phyloP scores from a whole-genome alignment of 2,797 vertebrate genomes.

The Caiman crocodilus region DNA sequence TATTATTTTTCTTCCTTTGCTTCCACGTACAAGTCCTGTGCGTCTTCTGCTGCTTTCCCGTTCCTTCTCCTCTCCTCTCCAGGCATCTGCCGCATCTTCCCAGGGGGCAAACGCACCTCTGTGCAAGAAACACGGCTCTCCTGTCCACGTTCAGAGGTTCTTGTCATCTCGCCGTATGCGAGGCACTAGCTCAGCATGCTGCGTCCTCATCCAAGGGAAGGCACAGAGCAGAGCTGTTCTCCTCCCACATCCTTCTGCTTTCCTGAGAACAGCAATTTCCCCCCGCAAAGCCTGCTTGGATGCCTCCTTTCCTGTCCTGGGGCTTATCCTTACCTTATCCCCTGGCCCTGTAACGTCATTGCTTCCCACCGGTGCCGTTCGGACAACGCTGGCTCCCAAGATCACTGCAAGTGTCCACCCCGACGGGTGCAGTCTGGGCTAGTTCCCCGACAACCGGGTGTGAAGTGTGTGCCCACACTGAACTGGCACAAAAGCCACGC shows the following conservation, averaged over 20 bases:
- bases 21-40: background rate
- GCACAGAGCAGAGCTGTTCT: background rate
- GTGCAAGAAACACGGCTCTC: no score
- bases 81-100: no score
- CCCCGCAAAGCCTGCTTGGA: background rate
- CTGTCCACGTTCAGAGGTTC: no score
- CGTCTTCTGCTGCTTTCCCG: no score
- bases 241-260: background rate
- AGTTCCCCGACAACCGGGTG: background rate
- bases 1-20: background rate
- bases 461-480: background rate
- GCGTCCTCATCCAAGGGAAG: background rate
- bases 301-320: background rate
- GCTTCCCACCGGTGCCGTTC: background rate
- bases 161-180: background rate
- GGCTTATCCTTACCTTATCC: background rate
- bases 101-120: no score
- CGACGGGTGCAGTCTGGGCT: no score
- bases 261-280: background rate
- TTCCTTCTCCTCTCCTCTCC: no score
- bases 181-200: background rate
- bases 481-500: background rate
- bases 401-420: no score
- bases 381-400: background rate
- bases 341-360: background rate